These are phyloP conservation scores for Griposia aprilina DNA, from an alignment of 2,888 invertebrate genomes.

Conservation along the genomic window DNA sequence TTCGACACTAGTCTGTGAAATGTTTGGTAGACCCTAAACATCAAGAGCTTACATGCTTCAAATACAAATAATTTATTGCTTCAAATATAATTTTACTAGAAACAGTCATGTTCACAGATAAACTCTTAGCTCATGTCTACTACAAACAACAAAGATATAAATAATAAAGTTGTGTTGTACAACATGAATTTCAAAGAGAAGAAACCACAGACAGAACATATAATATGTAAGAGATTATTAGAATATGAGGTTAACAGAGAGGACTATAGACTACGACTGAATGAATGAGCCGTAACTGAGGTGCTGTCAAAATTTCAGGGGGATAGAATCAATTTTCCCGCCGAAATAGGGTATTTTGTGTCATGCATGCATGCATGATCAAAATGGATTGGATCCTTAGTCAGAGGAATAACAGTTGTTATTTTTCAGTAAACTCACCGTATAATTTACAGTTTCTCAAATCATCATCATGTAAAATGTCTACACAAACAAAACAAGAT, in stretches of 20 bases:
- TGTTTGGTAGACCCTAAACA: not conserved
- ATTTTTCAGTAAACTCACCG: conserved; percentile 21
- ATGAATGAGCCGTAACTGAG: not conserved
- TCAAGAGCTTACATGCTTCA: not conserved
- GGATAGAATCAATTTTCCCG: conserved; percentile 6
- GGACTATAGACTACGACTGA: not conserved
- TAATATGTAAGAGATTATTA: too few relatives aligned
- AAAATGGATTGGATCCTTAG: not conserved
- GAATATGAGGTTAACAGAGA: not conserved
- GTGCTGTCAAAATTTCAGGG: too few relatives aligned
- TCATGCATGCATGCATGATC: not conserved
- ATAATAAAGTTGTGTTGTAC: too few relatives aligned
- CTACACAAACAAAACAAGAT: not conserved
- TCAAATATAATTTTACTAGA: not conserved
- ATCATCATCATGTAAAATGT: not conserved
- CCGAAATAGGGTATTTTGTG: conserved; percentile 7
- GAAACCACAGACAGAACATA: too few relatives aligned
- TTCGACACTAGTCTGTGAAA: not conserved
- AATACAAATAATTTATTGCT: too few relatives aligned
- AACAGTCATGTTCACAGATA: too few relatives aligned
- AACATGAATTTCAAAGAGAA: not conserved
- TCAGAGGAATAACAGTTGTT: conserved; percentile 8
- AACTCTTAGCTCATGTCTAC: too few relatives aligned
- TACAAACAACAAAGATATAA: too few relatives aligned
- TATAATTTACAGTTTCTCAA: not conserved